phyloP scores from a whole-genome alignment of 2,888 invertebrate genomes.

The Epinotia brunnichana region DNA sequence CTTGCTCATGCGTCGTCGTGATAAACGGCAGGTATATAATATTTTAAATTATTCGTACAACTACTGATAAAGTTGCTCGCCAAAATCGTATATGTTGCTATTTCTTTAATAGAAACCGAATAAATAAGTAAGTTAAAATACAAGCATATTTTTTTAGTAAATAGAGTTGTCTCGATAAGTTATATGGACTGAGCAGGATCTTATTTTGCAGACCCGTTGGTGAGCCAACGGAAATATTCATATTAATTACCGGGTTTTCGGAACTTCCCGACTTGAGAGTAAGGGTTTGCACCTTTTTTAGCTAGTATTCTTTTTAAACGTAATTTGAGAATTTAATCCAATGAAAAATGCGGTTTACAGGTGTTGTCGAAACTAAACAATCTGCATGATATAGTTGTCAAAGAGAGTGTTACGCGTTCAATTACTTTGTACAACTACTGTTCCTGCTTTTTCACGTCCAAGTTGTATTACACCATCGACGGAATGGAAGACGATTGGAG shows the following conservation, averaged over 20 bases:
- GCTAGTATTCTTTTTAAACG: background rate
- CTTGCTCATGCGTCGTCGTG: constrained; percentile 72
- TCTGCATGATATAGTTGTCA: constrained; percentile 71
- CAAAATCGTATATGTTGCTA: too few relatives aligned
- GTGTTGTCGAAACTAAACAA: constrained; percentile 70
- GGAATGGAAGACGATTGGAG: constrained; percentile 73
- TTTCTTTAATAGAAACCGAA: too few relatives aligned
- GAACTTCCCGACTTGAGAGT: constrained; percentile 75
- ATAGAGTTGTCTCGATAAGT: too few relatives aligned
- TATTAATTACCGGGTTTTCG: constrained; percentile 73
- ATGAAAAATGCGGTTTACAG: constrained; percentile 51
- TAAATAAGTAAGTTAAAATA: too few relatives aligned
- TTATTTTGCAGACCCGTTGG: constrained; percentile 69
- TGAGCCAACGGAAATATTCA: constrained; percentile 70
- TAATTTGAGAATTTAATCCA: too few relatives aligned
- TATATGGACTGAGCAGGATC: background rate
- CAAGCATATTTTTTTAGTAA: too few relatives aligned
- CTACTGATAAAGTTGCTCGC: too few relatives aligned
- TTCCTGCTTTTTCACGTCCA: constrained; percentile 72
- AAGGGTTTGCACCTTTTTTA: constrained; percentile 32
- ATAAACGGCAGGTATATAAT: constrained; percentile 71
- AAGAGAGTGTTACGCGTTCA: constrained; percentile 57
- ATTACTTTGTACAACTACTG: constrained; percentile 72
- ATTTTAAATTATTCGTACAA: background rate
- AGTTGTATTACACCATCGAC: constrained; percentile 62